Evolutionary conservation across 2,113 vertebrate species (phyloP), one percentile per base, ranked within the genome.

Genomic region (Chaetodon auriga): DNA sequence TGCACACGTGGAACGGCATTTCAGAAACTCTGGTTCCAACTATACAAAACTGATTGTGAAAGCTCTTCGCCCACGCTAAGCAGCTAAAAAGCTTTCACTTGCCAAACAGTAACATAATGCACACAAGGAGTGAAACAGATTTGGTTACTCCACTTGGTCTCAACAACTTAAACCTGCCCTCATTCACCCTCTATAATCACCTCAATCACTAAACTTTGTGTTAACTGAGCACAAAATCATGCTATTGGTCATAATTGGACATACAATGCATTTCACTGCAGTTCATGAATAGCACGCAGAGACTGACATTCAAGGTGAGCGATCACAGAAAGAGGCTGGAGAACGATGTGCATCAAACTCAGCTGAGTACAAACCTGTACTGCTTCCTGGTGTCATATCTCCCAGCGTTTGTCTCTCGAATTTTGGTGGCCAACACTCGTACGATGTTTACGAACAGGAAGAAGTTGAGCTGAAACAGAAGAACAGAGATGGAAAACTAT

Each of bases 361-460:
- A 9, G 25, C 30, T 45, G 19, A 41, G 15, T 53, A 84, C 90
- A 58, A 46, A 98, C 97, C 97, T 97, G 95, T 96, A 97, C 85
- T 97, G 97, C 78, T 97, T 97, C 80, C 96, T 95, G 41, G 95
- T 96, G 87, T 97, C 96, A 35, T 96, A 96, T 35, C 97, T 94
- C 30, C 97, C 96, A 0, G 95, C 96, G 68, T 97, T 97, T 5
- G 96, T 97, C 89, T 97, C 97, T 89, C 97, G 94, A 57, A 98
- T 97, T 92, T 98, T 98, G 5, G 96, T 97, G 65, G 96, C 97
- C 83, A 98, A 88, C 74, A 97, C 96, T 86, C 97, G 94, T 11
- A 97, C 96, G 0, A 97, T 98, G 88, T 98, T 98, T 89, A 97
- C 94, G 89, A 98, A 97, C 81, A 97, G 79, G 89, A 97, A 75